A percentile compares a stretch with the other conserved stretches of the same genome.
Evolutionary conservation across 2,888 invertebrate genomes (phyloP).

Genomic region (Thera obeliscata): DNA sequence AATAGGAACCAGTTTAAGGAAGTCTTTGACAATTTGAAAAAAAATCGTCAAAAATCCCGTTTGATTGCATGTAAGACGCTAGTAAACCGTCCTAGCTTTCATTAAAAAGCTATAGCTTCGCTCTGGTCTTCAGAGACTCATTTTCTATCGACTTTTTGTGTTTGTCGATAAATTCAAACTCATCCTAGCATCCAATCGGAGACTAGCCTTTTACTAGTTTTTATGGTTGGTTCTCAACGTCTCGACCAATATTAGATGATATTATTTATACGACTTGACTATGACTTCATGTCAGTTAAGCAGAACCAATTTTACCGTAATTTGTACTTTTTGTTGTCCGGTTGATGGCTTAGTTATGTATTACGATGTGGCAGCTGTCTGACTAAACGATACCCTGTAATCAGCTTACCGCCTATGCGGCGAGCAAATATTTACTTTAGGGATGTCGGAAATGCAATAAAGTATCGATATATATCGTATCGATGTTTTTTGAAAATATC

Average conservation of each 20-base stretch:
- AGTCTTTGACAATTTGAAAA: conserved; percentile 24
- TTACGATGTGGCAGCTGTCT: conserved; percentile 35
- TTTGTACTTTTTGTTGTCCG: conserved; percentile 45
- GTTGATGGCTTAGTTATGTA: conserved; percentile 38
- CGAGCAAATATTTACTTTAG: conserved; percentile 34
- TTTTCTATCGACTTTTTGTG: conserved; percentile 50
- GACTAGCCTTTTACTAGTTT: conserved; percentile 39
- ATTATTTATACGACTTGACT: conserved; percentile 41
- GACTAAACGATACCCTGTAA: conserved; percentile 35
- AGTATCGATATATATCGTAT: too few species aligned
- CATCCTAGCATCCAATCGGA: conserved; percentile 45
- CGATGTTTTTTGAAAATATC: too few species aligned
- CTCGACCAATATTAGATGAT: conserved; percentile 42
- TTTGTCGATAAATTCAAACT: conserved; percentile 52
- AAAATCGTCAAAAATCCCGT: conserved; percentile 23
- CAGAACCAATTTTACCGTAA: conserved; percentile 46
- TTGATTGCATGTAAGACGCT: conserved; percentile 30
- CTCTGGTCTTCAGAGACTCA: conserved; percentile 45
- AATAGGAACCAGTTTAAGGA: conserved; percentile 10
- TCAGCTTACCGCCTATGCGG: conserved; percentile 31
- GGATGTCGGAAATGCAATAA: too few species aligned
- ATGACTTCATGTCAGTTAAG: conserved; percentile 35
- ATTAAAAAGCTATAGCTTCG: conserved; percentile 41
- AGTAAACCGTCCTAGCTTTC: conserved; percentile 32
- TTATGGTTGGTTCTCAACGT: conserved; percentile 28